Base-by-base conservation (phyloP, 2,888 invertebrate species). In the Drosophila sordidapex region DNA sequence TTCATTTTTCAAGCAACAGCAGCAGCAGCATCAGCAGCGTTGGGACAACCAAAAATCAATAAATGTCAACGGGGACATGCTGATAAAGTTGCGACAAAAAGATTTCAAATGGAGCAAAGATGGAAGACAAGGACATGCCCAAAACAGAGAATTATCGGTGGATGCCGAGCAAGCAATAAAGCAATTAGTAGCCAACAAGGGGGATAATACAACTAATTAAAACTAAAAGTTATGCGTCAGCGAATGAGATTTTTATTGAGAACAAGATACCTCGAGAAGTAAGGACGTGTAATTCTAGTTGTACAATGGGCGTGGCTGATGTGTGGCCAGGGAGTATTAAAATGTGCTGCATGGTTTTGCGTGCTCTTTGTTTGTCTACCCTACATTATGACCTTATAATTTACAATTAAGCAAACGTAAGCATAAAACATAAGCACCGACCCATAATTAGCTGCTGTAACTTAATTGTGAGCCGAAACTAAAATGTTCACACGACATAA, bases 201-300 rank as follows among this genome's bases (percentile, higher is more conserved):
- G 84, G 89, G 88, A 87, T 85, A 87, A 87, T 87, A 86, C 88
- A 86, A 86, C 88, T 87, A 87, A 87, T 87, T 87, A 87, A 87
- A 89, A 87, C 88, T 87, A 87, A 87, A 87, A 87, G 89, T 87
- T 89, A 89, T 87, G 88, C 83, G 86, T 83, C 86, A 89, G 88
- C 86, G 86, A 87, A 89, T 88, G 84, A 81, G 84, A 88, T 88
- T 88, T 88, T 85, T 86, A 85, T 85, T 87, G 89, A 75, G 83
- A 76, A 69, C 87, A 76, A 65, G 63, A 69, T 46, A 52, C 79
- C 69, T 66, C 48, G 36, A 62, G 25, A n/a, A 21, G 13, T 38
- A 56, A 56, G 27, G 38, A 56, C 38, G 27, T 56, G 36, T 38
- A 46, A 4, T n/a, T 36, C 10, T n/a, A 0, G 25, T 49, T 4